These are phyloP conservation scores for Cynocephalus volans DNA, from an alignment of 2,113 vertebrate genomes.

Conservation along the genomic window DNA sequence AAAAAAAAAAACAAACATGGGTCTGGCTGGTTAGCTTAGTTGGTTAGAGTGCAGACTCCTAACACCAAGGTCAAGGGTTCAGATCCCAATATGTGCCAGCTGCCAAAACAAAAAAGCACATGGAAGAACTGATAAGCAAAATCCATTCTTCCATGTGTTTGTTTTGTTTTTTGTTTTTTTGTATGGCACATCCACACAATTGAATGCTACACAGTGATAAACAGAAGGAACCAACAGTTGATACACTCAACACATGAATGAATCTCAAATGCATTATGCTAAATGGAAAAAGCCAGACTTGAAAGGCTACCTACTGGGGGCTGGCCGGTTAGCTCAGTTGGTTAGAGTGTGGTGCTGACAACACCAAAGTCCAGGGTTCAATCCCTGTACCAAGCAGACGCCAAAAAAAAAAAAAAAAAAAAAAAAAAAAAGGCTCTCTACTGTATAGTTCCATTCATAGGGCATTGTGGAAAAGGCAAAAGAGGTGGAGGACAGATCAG, in stretches of 20 bases:
- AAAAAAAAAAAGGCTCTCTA: background rate
- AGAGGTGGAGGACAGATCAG: background rate
- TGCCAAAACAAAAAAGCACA: background rate
- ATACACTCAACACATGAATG: background rate
- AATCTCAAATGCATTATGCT: background rate
- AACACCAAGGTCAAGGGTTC: too few relatives aligned
- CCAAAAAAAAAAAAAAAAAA: too few relatives aligned
- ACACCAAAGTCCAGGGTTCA: too few relatives aligned
- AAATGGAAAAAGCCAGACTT: background rate
- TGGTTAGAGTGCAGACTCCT: too few relatives aligned
- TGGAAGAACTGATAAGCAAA: background rate
- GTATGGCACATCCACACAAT: background rate
- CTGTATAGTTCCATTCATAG: background rate
- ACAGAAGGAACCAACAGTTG: background rate
- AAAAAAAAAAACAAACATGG: background rate
- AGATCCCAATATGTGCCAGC: too few relatives aligned
- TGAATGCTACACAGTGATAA: background rate
- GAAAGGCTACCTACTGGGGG: background rate
- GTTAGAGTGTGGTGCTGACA: too few relatives aligned
- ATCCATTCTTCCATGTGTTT: too few relatives aligned
- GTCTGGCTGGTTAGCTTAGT: too few relatives aligned
- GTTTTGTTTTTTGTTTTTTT: too few relatives aligned
- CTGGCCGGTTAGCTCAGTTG: too few relatives aligned
- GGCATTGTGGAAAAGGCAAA: background rate
- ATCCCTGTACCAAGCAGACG: too few relatives aligned